These are phyloP conservation scores for Gobius niger DNA, from an alignment of 2,113 vertebrate genomes.

Conservation along the genomic window DNA sequence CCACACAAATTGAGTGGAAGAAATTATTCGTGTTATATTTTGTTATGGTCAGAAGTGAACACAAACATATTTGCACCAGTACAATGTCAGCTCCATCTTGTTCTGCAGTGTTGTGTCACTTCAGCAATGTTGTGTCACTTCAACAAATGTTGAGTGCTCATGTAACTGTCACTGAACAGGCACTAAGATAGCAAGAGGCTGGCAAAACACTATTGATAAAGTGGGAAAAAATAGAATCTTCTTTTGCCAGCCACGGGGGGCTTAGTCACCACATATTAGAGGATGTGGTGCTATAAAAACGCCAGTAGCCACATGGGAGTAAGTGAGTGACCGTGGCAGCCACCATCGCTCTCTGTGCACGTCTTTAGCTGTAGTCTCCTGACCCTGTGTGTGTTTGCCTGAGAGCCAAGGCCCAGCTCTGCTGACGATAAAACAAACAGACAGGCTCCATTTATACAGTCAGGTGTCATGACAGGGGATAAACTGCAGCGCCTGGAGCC, in stretches of 20 bases:
- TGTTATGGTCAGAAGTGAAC: not conserved
- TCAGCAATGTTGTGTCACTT: conserved; percentile 31
- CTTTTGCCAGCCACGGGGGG: conserved; percentile 48
- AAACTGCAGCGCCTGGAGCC: conserved; percentile 56
- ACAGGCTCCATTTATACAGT: conserved; percentile 73
- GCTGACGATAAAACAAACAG: conserved; percentile 73
- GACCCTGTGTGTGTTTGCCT: conserved; percentile 70
- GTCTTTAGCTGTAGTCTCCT: conserved; percentile 61
- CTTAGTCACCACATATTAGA: conserved; percentile 49
- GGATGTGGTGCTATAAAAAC: conserved; percentile 45
- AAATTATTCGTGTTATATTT: too few relatives aligned
- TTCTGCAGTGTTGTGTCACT: conserved; percentile 22
- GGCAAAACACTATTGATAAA: conserved; percentile 27
- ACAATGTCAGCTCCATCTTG: not conserved
- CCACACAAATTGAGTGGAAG: too few relatives aligned
- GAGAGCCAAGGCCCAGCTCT: conserved; percentile 50
- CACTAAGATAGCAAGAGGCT: conserved; percentile 40
- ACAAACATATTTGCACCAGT: not conserved
- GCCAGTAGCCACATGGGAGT: conserved; percentile 65
- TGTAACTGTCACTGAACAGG: conserved; percentile 33
- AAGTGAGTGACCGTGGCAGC: conserved; percentile 69
- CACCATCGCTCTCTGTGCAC: conserved; percentile 70
- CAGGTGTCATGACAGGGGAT: conserved; percentile 74
- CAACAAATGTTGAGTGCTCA: conserved; percentile 48
- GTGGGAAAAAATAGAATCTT: conserved; percentile 28